phyloP scores from a whole-genome alignment of 2,797 vertebrate species.

The Clarias fuscus region DNA sequence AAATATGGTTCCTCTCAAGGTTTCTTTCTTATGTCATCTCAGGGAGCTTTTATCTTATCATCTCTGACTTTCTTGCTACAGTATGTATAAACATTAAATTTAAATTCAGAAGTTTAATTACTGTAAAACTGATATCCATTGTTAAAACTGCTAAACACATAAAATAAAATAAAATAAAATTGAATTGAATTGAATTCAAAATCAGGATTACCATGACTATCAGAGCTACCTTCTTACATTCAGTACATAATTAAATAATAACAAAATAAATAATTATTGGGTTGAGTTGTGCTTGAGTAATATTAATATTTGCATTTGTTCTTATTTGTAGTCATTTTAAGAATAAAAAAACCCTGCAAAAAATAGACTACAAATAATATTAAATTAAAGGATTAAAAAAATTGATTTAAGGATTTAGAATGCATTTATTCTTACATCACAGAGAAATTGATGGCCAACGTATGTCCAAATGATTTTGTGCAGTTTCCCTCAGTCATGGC shows the following conservation, averaged over 20 bases:
- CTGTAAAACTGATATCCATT: no score
- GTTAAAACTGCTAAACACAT: no score
- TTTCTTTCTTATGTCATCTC: background rate
- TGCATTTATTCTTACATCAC: conserved; percentile 36
- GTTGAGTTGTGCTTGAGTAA: background rate
- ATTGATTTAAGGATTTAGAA: background rate
- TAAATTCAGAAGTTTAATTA: no score
- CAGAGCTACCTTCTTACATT: background rate
- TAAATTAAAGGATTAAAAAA: background rate
- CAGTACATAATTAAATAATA: background rate
- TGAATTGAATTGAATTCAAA: no score
- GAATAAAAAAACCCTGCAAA: no score
- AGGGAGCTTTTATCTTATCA: no score
- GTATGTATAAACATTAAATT: no score
- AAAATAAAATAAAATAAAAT: no score
- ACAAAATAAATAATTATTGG: background rate
- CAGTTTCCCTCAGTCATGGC: conserved; percentile 24
- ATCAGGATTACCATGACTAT: background rate
- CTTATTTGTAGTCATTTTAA: background rate
- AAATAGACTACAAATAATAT: no score
- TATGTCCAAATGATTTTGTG: conserved; percentile 27
- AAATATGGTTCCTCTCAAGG: background rate
- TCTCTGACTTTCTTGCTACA: no score
- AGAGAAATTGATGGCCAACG: conserved; percentile 5
- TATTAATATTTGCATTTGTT: background rate